These are phyloP conservation scores for Manis javanica DNA, from an alignment of 2,797 vertebrate species.

Conservation along the genomic window DNA sequence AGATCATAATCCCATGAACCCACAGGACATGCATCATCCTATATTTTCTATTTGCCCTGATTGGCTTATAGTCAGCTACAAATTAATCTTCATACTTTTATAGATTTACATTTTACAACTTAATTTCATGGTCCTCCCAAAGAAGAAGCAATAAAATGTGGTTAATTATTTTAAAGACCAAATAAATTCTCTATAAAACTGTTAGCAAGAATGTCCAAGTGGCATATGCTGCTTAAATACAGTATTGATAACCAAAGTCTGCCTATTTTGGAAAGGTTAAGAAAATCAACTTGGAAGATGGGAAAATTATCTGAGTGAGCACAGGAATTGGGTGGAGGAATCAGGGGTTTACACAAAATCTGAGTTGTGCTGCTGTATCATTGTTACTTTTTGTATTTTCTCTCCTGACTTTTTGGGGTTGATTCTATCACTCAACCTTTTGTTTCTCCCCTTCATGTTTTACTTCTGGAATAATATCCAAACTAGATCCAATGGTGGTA, in stretches of 20 bases:
- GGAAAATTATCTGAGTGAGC: neutral
- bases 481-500: neutral
- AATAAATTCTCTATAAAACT: neutral
- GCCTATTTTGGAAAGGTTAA: neutral
- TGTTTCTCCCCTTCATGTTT: neutral
- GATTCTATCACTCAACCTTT: neutral
- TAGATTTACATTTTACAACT: neutral
- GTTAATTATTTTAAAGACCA: constrained; percentile 6
- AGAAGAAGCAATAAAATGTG: neutral
- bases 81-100: neutral
- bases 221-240: neutral
- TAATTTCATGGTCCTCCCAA: neutral
- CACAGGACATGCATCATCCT: neutral
- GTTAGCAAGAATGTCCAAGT: neutral
- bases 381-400: neutral
- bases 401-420: neutral
- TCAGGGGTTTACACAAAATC: neutral
- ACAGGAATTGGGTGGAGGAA: neutral
- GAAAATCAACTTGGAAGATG: neutral
- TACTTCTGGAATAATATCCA: neutral
- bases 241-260: neutral
- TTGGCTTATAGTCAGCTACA: neutral
- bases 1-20: neutral
- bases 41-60: neutral
- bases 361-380: neutral